A percentile compares a stretch with the other conserved stretches of the same genome.
Evolutionary conservation across 2,113 vertebrate genomes (phyloP).

Genomic region (Nibea coibor): DNA sequence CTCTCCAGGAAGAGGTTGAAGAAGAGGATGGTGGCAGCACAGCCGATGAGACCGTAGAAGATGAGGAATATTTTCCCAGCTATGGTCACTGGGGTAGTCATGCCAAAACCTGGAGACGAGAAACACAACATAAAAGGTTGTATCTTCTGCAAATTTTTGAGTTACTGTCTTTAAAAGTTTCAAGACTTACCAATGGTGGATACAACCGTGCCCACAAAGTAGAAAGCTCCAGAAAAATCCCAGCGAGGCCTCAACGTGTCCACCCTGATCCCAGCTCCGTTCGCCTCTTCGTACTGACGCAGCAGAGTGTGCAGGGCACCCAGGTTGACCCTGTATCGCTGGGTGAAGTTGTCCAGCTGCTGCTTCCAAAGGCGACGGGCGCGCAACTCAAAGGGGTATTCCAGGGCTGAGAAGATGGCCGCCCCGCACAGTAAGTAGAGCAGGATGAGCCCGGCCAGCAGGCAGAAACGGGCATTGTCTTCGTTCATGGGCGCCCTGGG

Average conservation of each 20-base stretch:
- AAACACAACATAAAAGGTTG: conserved; percentile 1
- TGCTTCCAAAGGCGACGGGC: conserved; percentile 81
- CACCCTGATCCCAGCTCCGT: conserved; percentile 81
- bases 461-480: conserved; percentile 86
- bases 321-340: conserved; percentile 73
- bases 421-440: conserved; percentile 85
- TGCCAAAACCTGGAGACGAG: conserved; percentile 82
- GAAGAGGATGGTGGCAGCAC: conserved; percentile 86
- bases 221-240: conserved; percentile 87
- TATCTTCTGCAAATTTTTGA: neutral
- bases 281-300: conserved; percentile 84
- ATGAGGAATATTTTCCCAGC: conserved; percentile 86
- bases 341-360: conserved; percentile 83
- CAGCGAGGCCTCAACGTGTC: conserved; percentile 84
- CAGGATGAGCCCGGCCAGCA: conserved; percentile 84
- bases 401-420: conserved; percentile 84
- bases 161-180: neutral
- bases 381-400: conserved; percentile 81
- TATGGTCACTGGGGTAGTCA: conserved; percentile 85
- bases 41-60: conserved; percentile 86
- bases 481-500: conserved; percentile 81
- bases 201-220: conserved; percentile 85
- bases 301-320: conserved; percentile 78
- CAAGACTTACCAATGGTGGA: conserved; percentile 84
- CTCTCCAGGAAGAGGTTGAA: conserved; percentile 88